Evolutionary conservation across 1,140 invertebrate species (phyloP).

Genomic region (Neodiprion virginianus): DNA sequence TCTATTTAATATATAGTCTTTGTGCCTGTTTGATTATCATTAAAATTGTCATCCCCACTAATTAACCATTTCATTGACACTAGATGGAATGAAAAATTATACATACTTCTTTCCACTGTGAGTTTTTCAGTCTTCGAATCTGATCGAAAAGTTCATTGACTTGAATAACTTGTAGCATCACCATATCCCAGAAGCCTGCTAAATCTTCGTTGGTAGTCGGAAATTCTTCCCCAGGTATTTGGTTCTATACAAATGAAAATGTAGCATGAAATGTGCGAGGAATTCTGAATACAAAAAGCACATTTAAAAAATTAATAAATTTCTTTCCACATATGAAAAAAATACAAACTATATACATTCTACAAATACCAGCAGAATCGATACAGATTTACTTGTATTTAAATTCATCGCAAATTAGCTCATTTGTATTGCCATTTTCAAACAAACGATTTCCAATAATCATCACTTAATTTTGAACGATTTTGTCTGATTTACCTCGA

Average conservation of each 20-base stretch:
- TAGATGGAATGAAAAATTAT: no score
- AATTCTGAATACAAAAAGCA: neutral
- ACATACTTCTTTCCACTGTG: slow-evolving; percentile 73
- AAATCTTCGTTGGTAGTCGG: slow-evolving; percentile 88
- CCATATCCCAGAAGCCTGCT: slow-evolving; percentile 98
- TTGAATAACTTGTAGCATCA: slow-evolving; percentile 86
- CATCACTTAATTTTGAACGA: no score
- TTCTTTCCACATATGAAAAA: no score
- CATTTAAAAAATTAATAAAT: neutral
- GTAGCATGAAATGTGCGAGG: no score
- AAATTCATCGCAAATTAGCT: neutral
- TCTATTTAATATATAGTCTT: no score
- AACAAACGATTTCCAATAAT: no score
- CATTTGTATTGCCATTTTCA: no score
- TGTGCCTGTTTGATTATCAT: no score
- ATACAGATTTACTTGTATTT: slow-evolving; percentile 2
- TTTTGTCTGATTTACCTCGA: neutral
- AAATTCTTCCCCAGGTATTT: slow-evolving; percentile 79
- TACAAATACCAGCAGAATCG: no score
- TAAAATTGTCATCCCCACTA: no score
- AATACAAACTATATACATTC: no score
- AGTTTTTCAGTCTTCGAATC: slow-evolving; percentile 72
- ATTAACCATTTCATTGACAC: no score
- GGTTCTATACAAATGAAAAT: slow-evolving; percentile 60
- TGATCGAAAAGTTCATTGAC: slow-evolving; percentile 81